Base-by-base conservation (phyloP, 2,888 invertebrate species). In the Eupeodes luniger region DNA sequence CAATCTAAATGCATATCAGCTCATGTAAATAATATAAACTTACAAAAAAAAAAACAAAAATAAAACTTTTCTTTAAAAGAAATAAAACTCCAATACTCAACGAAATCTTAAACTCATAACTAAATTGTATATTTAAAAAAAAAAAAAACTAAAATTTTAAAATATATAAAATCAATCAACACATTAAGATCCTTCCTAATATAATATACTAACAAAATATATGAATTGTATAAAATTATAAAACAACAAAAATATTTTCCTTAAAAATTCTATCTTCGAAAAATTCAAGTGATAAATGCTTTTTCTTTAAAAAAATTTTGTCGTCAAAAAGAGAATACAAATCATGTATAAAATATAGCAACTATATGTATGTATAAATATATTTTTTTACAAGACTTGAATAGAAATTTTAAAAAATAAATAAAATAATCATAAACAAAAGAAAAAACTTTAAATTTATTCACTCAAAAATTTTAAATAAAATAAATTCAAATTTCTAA, bases 361-460 rank as follows among this genome's bases (percentile, higher is more conserved):
- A 85, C 80, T 87, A 84, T 86, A 82, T 62, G 70, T 81, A 87
- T 81, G 70, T 81, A 87, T 81, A 77, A 80, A 81, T 87, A 84
- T 85, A 81, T 89, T 75, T 90, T 89, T 84, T 79, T 89, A 82
- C 81, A 89, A 76, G 81, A 85, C 79, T 87, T 83, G 81, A 78
- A 83, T 62, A 66, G 88, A 89, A 89, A 87, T 85, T 85, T 19
- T 80, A 79, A 70, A 77, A 82, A 70, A 7, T 75, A 76, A 51
- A 75, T 4, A 59, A 59, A 36, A 67, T 4, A 51, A 53, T 62
- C 27, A 62, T 61, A 53, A 66, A 57, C 7, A 51, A 51, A 27
- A 27, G 61, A 40, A 51, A 51, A 62, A 40, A 40, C 9, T 44
- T 49, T 14, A 78, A 77, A 72, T 81, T 76, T 80, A 83, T 81